A percentile compares a stretch with the other conserved stretches of the same genome.
phyloP scores from a whole-genome alignment of 1,140 invertebrate genomes.

The Chrysomallon squamiferum region DNA sequence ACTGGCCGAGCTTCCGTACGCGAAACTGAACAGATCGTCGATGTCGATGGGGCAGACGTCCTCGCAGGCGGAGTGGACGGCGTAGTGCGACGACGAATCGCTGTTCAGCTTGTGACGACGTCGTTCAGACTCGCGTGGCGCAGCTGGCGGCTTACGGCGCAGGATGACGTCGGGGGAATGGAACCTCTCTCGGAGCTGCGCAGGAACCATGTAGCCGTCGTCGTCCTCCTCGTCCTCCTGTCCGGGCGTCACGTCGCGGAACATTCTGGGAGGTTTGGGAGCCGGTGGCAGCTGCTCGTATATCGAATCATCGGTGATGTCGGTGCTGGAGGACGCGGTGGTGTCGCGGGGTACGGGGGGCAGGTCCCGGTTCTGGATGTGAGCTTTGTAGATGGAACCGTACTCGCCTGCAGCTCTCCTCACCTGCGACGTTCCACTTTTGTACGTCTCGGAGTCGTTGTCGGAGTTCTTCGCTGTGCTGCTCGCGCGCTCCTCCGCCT shows the following conservation, averaged over 20 bases:
- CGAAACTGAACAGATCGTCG: conserved; percentile 32
- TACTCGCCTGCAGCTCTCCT: conserved; percentile 17
- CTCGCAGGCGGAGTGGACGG: conserved; percentile 1
- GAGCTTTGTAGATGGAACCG: conserved; percentile 1
- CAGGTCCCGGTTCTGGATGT: conserved; percentile 45
- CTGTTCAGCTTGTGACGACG: conserved; percentile 23
- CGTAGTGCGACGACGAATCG: conserved; percentile 23
- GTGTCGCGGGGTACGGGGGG: conserved; percentile 42
- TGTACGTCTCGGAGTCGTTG: not conserved
- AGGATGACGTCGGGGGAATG: conserved; percentile 21
- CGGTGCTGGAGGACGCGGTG: not conserved
- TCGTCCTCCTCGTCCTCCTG: conserved; percentile 34
- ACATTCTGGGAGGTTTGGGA: conserved; percentile 31
- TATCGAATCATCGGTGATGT: conserved; percentile 38
- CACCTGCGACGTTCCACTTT: not conserved
- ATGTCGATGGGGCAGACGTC: conserved; percentile 24
- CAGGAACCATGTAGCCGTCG: conserved; percentile 55
- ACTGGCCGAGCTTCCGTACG: conserved; percentile 16
- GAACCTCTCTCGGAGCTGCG: conserved; percentile 22
- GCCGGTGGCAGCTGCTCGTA: conserved; percentile 54
- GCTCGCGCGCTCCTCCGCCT: not conserved
- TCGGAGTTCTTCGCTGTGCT: not conserved
- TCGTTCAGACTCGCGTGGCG: conserved; percentile 19
- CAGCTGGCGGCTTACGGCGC: conserved; percentile 34
- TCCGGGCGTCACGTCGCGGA: conserved; percentile 1